These are phyloP conservation scores for Caenorhabditis japonica DNA, from an alignment of 2,888 invertebrate species.

Conservation along the genomic window DNA sequence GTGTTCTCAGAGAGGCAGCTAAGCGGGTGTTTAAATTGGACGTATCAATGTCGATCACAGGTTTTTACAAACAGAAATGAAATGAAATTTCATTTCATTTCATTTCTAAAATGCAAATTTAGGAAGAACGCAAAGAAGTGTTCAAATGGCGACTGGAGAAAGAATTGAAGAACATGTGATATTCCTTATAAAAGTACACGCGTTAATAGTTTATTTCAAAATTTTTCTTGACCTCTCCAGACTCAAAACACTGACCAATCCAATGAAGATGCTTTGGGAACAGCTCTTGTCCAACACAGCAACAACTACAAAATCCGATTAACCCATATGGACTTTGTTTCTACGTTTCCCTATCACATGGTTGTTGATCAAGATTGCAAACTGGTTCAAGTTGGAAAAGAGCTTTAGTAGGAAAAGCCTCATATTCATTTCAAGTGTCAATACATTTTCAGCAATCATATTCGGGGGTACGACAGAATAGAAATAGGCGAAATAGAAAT, in stretches of 20 bases:
- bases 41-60: slow-evolving; percentile 90
- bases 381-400: slow-evolving; percentile 72
- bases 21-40: slow-evolving; percentile 91
- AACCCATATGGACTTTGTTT: slow-evolving; percentile 62
- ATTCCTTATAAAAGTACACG: slow-evolving; percentile 65
- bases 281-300: slow-evolving; percentile 34
- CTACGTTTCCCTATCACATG: slow-evolving; percentile 72
- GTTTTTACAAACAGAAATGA: too few species aligned
- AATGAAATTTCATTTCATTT: neutral
- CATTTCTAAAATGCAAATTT: neutral
- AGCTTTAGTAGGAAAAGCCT: slow-evolving; percentile 74
- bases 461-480: too few species aligned
- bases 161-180: slow-evolving; percentile 73
- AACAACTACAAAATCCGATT: slow-evolving; percentile 53
- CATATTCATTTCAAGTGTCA: slow-evolving; percentile 1
- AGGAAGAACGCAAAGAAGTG: slow-evolving; percentile 82
- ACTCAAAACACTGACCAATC: slow-evolving; percentile 52
- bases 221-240: slow-evolving; percentile 12
- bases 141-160: slow-evolving; percentile 72
- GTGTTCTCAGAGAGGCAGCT: slow-evolving; percentile 95
- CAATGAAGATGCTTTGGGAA: slow-evolving; percentile 56
- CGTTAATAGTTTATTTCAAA: neutral
- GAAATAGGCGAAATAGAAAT: too few species aligned
- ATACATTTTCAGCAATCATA: slow-evolving; percentile 65
- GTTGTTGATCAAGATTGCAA: slow-evolving; percentile 74